Percentiles rank a stretch among this genome's conserved stretches.
Evolutionary conservation across 2,888 invertebrate genomes (phyloP).

Genomic region (Synergus japonicus): DNA sequence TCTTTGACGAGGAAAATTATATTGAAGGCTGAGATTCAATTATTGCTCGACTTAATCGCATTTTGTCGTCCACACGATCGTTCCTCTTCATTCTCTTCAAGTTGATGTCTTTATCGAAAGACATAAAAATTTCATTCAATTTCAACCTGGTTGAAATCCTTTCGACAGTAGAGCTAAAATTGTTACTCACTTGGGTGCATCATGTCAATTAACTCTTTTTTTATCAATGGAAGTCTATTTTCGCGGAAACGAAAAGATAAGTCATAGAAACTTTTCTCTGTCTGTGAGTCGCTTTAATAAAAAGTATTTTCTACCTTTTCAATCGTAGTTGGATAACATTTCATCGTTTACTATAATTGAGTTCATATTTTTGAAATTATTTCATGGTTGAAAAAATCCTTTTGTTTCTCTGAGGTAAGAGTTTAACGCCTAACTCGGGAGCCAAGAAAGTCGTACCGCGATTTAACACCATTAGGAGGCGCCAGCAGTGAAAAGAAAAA

Average conservation of each 20-base stretch:
- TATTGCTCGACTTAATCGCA: neutral
- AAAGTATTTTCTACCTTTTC: too few species aligned
- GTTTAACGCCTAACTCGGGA: constrained; percentile 33
- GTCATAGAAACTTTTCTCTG: too few species aligned
- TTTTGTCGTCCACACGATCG: neutral
- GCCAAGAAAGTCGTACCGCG: constrained; percentile 43
- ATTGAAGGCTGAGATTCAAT: neutral
- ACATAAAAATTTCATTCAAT: too few species aligned
- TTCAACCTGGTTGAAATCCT: too few species aligned
- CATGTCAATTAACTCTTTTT: too few species aligned
- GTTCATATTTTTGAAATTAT: neutral
- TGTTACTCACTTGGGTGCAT: neutral
- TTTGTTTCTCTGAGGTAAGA: constrained; percentile 17
- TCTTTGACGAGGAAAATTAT: neutral
- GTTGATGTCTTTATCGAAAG: too few species aligned
- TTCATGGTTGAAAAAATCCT: constrained; percentile 12
- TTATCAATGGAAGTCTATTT: too few species aligned
- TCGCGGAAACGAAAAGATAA: too few species aligned
- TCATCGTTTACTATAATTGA: neutral
- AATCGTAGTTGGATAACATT: too few species aligned
- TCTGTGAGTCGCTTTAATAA: too few species aligned
- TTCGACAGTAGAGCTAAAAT: neutral
- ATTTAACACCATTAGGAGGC: constrained; percentile 46
- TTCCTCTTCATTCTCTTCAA: neutral
- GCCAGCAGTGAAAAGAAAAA: constrained; percentile 40